Evolutionary conservation across 2,797 vertebrate genomes (phyloP), one percentile per base, ranked within the genome.

Genomic region (Enteromius afrohamiltoni): DNA sequence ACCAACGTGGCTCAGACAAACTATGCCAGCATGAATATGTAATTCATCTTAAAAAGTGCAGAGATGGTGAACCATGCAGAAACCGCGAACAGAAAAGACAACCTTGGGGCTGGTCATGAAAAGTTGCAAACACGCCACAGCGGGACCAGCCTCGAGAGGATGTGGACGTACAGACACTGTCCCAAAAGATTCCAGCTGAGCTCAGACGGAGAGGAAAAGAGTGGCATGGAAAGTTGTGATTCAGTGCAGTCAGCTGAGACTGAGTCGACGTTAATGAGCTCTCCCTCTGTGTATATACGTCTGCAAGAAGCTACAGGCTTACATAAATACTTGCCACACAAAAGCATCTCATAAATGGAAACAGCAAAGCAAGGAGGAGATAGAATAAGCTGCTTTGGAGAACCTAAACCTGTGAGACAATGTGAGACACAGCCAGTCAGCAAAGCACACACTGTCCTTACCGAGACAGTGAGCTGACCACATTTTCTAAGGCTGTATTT

Each of bases 21-120:
- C 88, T 90, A 90, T 90, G 90, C 90, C 92, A 91, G 86, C 89
- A 88, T 92, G 88, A 49, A 93, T 93, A 88, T 90, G 92, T 92
- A 92, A 94, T 93, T 93, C 90, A 92, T 88, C 83, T 79, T n/a
- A 70, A 88, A 42, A 21, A 79, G 67, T 71, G 82, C 71, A 65
- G 26, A 74, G 60, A 81, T 62, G 31, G 77, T 75, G 31, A 85
- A 84, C 85, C 83, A 74, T 37, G 60, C 55, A 67, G 55, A 62
- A 83, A 26, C 88, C 84, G 64, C 65, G 80, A 77, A 74, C 51
- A 88, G 79, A 49, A 49, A 81, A 84, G 75, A 77, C 53, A 49
- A 26, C 79, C 62, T 75, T 74, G 81, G 55, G 70, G 78, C 77
- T 64, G 34, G 60, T 82, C 70, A 85, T 74, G 70, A 80, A 85